Base-by-base conservation (phyloP, 2,797 vertebrate genomes). In the Acropternis orthonyx region DNA sequence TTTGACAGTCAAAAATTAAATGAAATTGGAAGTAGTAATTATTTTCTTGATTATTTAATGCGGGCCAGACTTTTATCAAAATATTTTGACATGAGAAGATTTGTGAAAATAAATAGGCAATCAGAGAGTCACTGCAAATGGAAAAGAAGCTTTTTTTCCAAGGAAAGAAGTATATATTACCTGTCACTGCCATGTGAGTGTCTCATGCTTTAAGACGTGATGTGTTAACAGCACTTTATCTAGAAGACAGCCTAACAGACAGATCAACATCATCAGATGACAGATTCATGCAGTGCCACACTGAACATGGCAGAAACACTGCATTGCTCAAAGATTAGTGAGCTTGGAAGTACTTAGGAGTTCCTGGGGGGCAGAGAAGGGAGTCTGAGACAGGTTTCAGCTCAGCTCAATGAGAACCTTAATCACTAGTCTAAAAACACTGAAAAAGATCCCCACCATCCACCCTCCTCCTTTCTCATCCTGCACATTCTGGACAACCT, bases 31-130 rank as follows among this genome's bases (percentile, higher is more conserved):
- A 96, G 93, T 73, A 76, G 95, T 82, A 96, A 96, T 96, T 96
- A 96, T 96, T 97, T 93, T 94, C 95, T 74, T 95, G 94, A 96
- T 97, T 97, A 96, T 93, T 97, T 97, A 96, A 96, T 94, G 63
- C 0, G 14, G 91, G 79, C 73, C 93, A 95, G 96, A 95, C 86
- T 96, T 96, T 96, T 96, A 96, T 96, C 95, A 96, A 97, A 96
- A 96, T 96, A 96, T 96, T 97, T 96, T 96, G 95, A 96, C 95
- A 93, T 2, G 44, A 79, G 67, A 95, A 93, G 83, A 94, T 96
- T 90, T 96, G 95, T 90, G 96, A 95, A 96, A 97, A 96, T 96
- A 96, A 97, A 96, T 96, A 93, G 93, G 89, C 91, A 96, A 97
- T 96, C 96, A 96, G 92, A 80, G 81, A 96, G 95, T 96, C 93